Conservation (phyloP, 2,797 vertebrate genomes). For the Delichon dasypus region DNA sequence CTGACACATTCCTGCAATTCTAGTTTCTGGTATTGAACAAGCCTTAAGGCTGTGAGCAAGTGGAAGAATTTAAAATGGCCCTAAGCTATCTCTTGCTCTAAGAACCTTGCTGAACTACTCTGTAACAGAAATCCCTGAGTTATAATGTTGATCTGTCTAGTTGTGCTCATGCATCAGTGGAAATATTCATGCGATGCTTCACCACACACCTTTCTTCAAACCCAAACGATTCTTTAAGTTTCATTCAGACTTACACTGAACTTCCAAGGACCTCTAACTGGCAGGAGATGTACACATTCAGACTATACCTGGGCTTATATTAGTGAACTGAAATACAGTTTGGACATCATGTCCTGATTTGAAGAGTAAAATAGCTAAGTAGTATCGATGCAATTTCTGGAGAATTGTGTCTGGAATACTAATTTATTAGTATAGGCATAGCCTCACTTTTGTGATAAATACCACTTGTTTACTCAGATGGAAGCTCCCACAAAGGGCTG, state of each 20-base stretch:
- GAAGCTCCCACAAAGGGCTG: background rate
- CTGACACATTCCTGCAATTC: background rate
- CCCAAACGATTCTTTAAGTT: background rate
- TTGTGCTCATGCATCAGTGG: background rate
- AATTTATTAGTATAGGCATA: conserved; percentile 7
- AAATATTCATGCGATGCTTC: background rate
- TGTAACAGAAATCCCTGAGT: background rate
- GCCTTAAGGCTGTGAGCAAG: background rate
- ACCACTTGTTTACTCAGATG: background rate
- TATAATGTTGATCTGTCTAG: background rate
- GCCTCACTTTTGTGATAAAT: conserved; percentile 20
- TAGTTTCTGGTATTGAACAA: background rate
- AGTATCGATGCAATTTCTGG: background rate
- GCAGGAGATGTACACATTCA: background rate
- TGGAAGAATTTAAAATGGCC: background rate
- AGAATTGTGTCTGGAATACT: background rate
- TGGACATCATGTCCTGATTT: background rate
- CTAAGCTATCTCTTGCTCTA: background rate
- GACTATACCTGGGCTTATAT: background rate
- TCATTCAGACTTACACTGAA: background rate
- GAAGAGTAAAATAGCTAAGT: background rate
- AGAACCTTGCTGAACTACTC: background rate
- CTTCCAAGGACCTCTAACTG: background rate
- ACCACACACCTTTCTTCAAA: background rate
- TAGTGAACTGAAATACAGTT: background rate